A percentile compares a stretch with the other conserved stretches of the same genome.
Conservation (phyloP, 2,113 vertebrate genomes). For the Theristicus caerulescens region DNA sequence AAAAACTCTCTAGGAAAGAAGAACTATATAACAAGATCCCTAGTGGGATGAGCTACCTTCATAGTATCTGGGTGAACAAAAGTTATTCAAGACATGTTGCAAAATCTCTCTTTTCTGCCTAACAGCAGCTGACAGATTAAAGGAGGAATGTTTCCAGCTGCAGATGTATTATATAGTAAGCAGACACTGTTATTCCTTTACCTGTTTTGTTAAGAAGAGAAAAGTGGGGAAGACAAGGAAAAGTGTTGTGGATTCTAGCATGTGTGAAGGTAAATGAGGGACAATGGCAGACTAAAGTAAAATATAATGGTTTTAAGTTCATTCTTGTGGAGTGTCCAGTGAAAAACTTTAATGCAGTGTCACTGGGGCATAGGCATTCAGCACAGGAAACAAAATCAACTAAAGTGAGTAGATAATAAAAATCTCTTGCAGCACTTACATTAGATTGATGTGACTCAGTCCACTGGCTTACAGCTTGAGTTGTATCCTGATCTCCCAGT, state of each 20-base stretch:
- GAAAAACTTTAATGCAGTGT: neutral
- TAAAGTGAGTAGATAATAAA: neutral
- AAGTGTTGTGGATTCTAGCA: neutral
- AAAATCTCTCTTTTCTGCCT: neutral
- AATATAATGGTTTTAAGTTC: neutral
- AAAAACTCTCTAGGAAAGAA: neutral
- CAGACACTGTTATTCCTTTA: neutral
- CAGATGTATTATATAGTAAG: neutral
- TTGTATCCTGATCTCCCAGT: neutral
- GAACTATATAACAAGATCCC: neutral
- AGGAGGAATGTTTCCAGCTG: neutral
- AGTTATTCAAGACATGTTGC: neutral
- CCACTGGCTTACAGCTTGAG: neutral
- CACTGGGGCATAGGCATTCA: neutral
- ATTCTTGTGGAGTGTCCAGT: neutral
- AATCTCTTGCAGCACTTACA: neutral
- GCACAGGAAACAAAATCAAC: neutral
- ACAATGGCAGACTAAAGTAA: neutral
- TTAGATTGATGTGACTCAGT: neutral
- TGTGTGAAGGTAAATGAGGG: neutral
- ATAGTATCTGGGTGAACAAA: neutral
- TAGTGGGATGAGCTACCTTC: neutral
- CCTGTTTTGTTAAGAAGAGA: constrained; percentile 3
- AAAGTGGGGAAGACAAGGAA: neutral
- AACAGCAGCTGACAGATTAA: constrained; percentile 7